Base-by-base conservation (phyloP, 2,888 invertebrate genomes). In the Drosophila longiperda region DNA sequence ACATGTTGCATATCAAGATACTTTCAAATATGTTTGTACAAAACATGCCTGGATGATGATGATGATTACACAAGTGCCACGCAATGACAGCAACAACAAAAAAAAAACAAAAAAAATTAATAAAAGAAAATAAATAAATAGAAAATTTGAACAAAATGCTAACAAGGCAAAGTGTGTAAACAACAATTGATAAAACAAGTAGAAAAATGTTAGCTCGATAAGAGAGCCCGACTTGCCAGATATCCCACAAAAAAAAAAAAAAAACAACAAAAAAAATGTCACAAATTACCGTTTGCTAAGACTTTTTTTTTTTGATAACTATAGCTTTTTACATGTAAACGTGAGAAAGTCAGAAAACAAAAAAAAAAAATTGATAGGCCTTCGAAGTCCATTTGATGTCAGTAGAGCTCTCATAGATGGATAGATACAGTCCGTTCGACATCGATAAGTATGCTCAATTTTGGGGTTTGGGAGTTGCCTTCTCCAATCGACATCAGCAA, bases 31-130 rank as follows among this genome's bases (percentile, higher is more conserved):
- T 6, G 36, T 45, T 49, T 42, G 62, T 72, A 63, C 53, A 65
- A 33, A 57, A 53, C 53, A 57, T 69, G 73, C 67, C 61, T 48
- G 49, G 58, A 70, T 72, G 86, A 68, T 72, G 86, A 68, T 72
- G 86, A 68, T 86, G 89, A 89, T 86, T 89, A 86, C 90, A 86
- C 90, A 86, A 86, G 86, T 86, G 86, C 78, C 74, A 54, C 50
- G 59, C 64, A 52, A 48, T 69, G 69, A 61, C 82, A 79, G 75
- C 68, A 68, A 73, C 60, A 48, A 57, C 42, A 73, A 60, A 62
- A 23, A 53, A 33, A 53, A 17, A 64, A 59, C 58, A 29, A 55
- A 62, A 59, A 64, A 4, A 52, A 54, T 29, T 29, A 29, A 29
- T 29, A 17, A 15, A 9, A 38, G 64, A 60, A 66, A 45, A 45